Conservation (phyloP, 2,888 invertebrate species). For the Cecidostiba fungosa region DNA sequence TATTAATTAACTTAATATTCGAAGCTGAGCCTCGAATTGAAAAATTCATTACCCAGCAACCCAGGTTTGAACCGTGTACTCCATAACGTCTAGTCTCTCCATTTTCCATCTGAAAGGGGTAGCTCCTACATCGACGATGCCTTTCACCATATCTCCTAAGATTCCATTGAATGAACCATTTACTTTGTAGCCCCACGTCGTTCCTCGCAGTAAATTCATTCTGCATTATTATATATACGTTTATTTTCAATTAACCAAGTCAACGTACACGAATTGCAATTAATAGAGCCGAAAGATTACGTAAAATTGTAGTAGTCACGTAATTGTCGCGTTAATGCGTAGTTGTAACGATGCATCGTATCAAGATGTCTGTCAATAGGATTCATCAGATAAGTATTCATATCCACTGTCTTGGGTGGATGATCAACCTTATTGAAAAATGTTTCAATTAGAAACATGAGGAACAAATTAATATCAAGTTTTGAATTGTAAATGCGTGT, state of each 20-base stretch:
- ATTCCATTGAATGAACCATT: constrained; percentile 73
- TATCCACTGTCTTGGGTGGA: constrained; percentile 67
- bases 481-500: not conserved
- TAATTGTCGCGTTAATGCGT: constrained; percentile 83
- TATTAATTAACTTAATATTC: not conserved
- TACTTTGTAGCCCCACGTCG: constrained; percentile 72
- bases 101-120: constrained; percentile 84
- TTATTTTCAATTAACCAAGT: constrained; percentile 9
- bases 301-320: constrained; percentile 86
- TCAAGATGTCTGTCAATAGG: constrained; percentile 82
- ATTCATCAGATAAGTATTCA: constrained; percentile 80
- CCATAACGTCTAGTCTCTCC: constrained; percentile 83
- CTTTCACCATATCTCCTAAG: constrained; percentile 72
- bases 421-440: constrained; percentile 66
- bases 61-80: constrained; percentile 85
- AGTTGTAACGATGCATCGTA: constrained; percentile 85
- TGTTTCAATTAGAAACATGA: not conserved
- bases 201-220: constrained; percentile 68
- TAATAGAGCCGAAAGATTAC: constrained; percentile 75
- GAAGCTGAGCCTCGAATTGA: not conserved
- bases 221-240: constrained; percentile 62
- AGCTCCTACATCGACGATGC: constrained; percentile 84
- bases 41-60: constrained; percentile 81
- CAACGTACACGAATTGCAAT: not conserved
- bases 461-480: not conserved